A percentile compares a stretch with the other conserved stretches of the same genome.
These are phyloP conservation scores for Lycophotia porphyrea DNA, from an alignment of 2,888 invertebrate species.

Conservation along the genomic window DNA sequence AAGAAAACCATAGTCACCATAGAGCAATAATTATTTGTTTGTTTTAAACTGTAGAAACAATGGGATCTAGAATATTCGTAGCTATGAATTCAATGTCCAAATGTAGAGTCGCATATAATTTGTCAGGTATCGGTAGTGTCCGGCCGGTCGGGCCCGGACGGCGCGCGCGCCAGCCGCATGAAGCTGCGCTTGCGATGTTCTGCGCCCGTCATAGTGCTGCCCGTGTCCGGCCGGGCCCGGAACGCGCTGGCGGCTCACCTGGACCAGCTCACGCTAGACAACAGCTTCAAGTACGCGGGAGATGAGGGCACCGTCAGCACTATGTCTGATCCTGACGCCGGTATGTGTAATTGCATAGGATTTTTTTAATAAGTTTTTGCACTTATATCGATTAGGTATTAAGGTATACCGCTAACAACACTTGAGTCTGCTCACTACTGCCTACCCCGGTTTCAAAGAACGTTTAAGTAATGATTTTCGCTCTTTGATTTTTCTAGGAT, in stretches of 20 bases:
- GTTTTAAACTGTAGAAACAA: not conserved
- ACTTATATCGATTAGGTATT: not conserved
- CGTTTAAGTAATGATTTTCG: not conserved
- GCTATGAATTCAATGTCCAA: not conserved
- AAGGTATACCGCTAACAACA: not conserved
- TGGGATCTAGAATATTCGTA: not conserved
- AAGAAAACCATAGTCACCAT: too few species aligned
- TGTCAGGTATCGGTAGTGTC: constrained; percentile 63
- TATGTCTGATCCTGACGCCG: constrained; percentile 76
- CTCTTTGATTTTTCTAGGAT: not conserved
- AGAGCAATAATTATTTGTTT: too few species aligned
- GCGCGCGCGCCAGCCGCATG: constrained; percentile 66
- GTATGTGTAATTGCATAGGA: constrained; percentile 65
- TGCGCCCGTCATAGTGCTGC: constrained; percentile 96
- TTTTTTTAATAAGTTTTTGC: not conserved
- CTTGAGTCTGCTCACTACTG: not conserved
- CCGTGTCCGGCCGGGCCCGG: constrained; percentile 94
- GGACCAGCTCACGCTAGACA: constrained; percentile 94
- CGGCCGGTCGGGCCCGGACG: constrained; percentile 64
- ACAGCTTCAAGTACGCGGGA: constrained; percentile 93
- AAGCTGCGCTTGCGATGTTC: constrained; percentile 90
- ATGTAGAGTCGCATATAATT: not conserved
- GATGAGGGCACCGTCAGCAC: constrained; percentile 89
- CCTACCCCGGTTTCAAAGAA: not conserved
- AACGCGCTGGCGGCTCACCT: constrained; percentile 95